Evolutionary conservation across 1,140 invertebrate species (phyloP), one percentile per base, ranked within the genome.

Genomic region (Atta texana): DNA sequence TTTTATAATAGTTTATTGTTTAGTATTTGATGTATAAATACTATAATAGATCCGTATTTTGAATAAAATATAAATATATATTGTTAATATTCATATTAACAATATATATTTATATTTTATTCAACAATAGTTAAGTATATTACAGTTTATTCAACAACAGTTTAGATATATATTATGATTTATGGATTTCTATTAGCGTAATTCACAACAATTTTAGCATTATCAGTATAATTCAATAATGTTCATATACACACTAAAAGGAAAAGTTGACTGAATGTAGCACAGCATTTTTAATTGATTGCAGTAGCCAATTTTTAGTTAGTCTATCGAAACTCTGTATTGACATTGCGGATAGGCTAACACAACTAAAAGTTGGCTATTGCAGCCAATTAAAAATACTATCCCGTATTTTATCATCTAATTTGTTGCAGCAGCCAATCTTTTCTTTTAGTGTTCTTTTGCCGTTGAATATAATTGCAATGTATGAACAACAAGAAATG

Each of bases 401-500:
- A 34, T 34, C 0, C 34, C 34, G 7, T 34, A 34, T 34, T 34
- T 34, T 34, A 34, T 5, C 34, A 34, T 7, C 6, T 34, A 7
- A 39, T 39, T 39, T 39, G 7, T 39, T 39, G 34, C 34, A 39
- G 7, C 6, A 39, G 34, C 34, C 34, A 39, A 39, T 1, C 0
- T 39, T 39, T 39, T 7, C 34, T 39, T 39, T 39, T 6, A 39
- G 7, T 44, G 10, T n/a, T 14, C 59, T 61, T 82, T 72, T 24
- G 10, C 28, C 21, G 49, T 61, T 7, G 3, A 75, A 84, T 84
- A 63, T 51, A 84, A 72, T 16, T 51, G 7, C 18, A 7, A 49
- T 16, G 12, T 59, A 59, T n/a, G 3, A 1, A 0, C 31, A 28
- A 75, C 28, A n/a, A 39, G 14, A 49, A 75, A 49, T 75, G 24